Base-by-base conservation (phyloP, 2,797 vertebrate genomes). In the Chloroceryle inda region DNA sequence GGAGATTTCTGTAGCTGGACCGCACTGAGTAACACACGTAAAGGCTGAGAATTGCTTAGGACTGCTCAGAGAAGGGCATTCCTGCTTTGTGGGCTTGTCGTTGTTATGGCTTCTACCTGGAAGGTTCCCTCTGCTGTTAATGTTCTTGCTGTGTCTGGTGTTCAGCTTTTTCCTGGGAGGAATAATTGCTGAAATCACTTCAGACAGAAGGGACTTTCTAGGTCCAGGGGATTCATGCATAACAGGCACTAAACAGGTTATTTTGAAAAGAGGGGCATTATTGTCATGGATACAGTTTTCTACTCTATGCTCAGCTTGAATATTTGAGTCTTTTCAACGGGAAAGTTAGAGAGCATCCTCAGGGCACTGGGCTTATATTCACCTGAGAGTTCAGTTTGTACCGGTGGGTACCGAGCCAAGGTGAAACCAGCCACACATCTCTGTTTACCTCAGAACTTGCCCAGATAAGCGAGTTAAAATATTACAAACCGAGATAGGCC, bases 391-490 rank as follows among this genome's bases (percentile, higher is more conserved):
- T 73, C 47, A 59, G 29, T 52, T 80, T 49, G 27, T 33, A 42
- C 27, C 16, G 4, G 10, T 1, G 15, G 45, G 37, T 72, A 42
- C 27, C 38, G n/a, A 85, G 26, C 40, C 35, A 42, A 82, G 64
- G 77, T 76, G 64, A 89, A 88, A 53, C 10, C 7, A 42, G 12
- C 23, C 56, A 74, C 33, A n/a, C 10, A 3, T 49, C 33, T 49
- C 29, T 76, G 64, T 91, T 47, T 49, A 73, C 44, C 47, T 89
- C 53, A n/a, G 78, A 89, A 59, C 20, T 47, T 66, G 23, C 18
- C 5, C 49, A 85, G 95, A 94, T 85, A 91, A 42, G 50, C 81
- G 63, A 63, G 81, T 88, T 97, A 91, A 96, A 95, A 88, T 92
- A 94, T 91, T 91, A 63, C 62, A 96, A 95, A 94, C 45, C 20